A percentile compares a stretch with the other conserved stretches of the same genome.
Conservation (phyloP, 2,797 vertebrate genomes). For the Crossoptilon crossoptilon region DNA sequence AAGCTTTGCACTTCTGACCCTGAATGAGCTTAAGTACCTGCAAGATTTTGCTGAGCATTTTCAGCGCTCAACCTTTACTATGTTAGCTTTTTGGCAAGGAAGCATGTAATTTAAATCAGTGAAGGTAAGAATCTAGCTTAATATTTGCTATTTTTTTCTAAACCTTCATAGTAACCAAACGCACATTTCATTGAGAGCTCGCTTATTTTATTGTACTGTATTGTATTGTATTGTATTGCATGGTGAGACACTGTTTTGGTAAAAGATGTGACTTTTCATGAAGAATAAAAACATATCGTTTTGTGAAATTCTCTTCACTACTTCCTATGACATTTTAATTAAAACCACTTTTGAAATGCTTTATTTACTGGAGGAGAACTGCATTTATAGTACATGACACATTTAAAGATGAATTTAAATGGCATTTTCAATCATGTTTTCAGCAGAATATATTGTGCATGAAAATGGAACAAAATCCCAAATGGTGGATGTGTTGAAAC, state of each 20-base stretch:
- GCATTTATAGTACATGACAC: background rate
- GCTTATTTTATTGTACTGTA: too few species aligned
- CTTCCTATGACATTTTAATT: slow-evolving; percentile 35
- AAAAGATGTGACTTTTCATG: background rate
- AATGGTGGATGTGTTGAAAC: background rate
- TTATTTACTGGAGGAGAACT: slow-evolving; percentile 53
- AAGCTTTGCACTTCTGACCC: slow-evolving; percentile 1
- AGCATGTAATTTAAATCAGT: background rate
- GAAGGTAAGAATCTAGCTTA: background rate
- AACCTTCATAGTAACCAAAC: background rate
- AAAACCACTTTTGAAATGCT: slow-evolving; percentile 51
- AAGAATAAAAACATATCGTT: background rate
- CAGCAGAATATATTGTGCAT: background rate
- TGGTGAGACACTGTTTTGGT: background rate
- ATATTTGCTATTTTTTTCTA: background rate
- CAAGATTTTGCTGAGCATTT: slow-evolving; percentile 2
- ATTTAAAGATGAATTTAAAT: slow-evolving; percentile 20
- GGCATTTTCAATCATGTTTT: background rate
- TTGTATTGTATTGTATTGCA: background rate
- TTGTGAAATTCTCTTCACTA: background rate
- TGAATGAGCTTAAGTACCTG: background rate
- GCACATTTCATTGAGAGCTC: background rate
- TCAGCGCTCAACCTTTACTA: background rate
- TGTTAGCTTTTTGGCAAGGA: slow-evolving; percentile 17
- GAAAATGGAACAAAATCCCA: slow-evolving; percentile 21